These are phyloP conservation scores for Apotomis turbidana DNA, from an alignment of 2,888 invertebrate genomes.

Conservation along the genomic window DNA sequence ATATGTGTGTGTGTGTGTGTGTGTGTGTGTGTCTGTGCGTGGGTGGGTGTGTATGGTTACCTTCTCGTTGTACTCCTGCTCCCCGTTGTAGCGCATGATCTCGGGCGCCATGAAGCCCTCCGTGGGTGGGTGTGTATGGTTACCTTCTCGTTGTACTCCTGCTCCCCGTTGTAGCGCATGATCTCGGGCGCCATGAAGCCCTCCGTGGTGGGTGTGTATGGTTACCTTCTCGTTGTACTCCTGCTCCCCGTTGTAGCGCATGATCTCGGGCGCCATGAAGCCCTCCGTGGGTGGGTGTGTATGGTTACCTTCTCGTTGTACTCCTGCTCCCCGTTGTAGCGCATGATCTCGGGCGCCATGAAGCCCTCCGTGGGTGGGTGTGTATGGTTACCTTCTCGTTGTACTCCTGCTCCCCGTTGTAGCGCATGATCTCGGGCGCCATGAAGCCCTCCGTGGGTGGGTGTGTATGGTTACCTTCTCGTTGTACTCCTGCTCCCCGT, in stretches of 20 bases:
- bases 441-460: slow-evolving; percentile 96
- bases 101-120: slow-evolving; percentile 99
- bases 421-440: slow-evolving; percentile 99
- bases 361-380: slow-evolving; percentile 92
- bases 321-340: slow-evolving; percentile 99
- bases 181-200: slow-evolving; percentile 99
- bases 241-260: slow-evolving; percentile 98
- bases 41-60: slow-evolving; percentile 62
- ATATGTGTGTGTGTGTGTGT: too few species aligned
- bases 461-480: slow-evolving; percentile 88
- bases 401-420: slow-evolving; percentile 99
- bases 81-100: slow-evolving; percentile 98
- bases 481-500: slow-evolving; percentile 99
- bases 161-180: slow-evolving; percentile 98
- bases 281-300: slow-evolving; percentile 88
- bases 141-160: slow-evolving; percentile 98
- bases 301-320: slow-evolving; percentile 95
- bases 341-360: slow-evolving; percentile 99
- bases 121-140: slow-evolving; percentile 73
- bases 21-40: background rate
- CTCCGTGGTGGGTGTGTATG: slow-evolving; percentile 85
- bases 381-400: slow-evolving; percentile 91
- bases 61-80: slow-evolving; percentile 99
- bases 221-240: slow-evolving; percentile 97
- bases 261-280: slow-evolving; percentile 99